phyloP scores from a whole-genome alignment of 1,140 invertebrate genomes.

The Belonocnema kinseyi region DNA sequence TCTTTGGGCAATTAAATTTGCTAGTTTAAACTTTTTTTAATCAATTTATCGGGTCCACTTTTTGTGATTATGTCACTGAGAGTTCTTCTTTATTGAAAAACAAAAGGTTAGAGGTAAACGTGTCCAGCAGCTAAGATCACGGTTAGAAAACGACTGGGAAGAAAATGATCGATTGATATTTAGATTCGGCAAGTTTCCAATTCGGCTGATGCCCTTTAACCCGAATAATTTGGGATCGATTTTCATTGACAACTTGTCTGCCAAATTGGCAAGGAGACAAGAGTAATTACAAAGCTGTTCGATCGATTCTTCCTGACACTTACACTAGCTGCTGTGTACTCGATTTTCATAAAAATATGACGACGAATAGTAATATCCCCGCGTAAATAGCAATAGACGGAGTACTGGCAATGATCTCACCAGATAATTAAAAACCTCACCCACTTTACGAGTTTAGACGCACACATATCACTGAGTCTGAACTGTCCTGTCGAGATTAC shows the following conservation, averaged over 20 bases:
- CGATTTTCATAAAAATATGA: background rate
- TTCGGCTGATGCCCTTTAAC: conserved; percentile 68
- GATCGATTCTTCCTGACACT: background rate
- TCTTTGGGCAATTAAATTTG: too few species aligned
- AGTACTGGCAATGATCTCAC: conserved; percentile 24
- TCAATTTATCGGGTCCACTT: background rate
- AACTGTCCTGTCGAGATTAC: conserved; percentile 52
- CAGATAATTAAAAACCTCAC: conserved; percentile 51
- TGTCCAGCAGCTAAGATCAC: background rate
- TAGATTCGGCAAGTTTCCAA: conserved; percentile 66
- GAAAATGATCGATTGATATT: conserved; percentile 52
- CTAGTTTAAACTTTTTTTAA: background rate
- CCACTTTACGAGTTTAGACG: conserved; percentile 52
- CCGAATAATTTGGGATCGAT: conserved; percentile 66
- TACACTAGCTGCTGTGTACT: background rate
- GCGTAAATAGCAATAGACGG: background rate
- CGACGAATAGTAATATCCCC: background rate
- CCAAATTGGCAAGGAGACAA: conserved; percentile 55
- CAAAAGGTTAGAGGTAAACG: conserved; percentile 13
- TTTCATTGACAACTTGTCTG: conserved; percentile 70
- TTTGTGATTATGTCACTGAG: background rate
- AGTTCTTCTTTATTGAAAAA: conserved; percentile 8
- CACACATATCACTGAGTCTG: conserved; percentile 51
- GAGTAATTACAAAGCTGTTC: background rate
- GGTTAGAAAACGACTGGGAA: conserved; percentile 51